phyloP scores from a whole-genome alignment of 2,113 vertebrate genomes.

The Leucopsar rothschildi region DNA sequence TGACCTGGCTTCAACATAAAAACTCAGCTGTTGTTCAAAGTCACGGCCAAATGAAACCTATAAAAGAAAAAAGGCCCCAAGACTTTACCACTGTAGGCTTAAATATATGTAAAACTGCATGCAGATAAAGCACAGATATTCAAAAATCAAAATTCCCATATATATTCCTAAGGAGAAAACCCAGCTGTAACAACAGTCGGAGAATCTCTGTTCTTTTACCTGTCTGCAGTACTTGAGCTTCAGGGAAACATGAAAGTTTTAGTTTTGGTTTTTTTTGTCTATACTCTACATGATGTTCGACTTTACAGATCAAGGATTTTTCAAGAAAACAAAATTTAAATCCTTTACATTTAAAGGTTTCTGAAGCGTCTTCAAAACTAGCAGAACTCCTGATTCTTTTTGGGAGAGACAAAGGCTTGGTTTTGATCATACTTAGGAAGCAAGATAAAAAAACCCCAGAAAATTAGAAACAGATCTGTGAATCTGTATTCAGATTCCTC shows the following conservation, averaged over 20 bases:
- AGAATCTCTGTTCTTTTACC: background rate
- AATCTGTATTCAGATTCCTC: background rate
- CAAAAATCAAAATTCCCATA: background rate
- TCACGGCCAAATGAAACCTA: constrained; percentile 97
- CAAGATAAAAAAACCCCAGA: background rate
- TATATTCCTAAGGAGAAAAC: background rate
- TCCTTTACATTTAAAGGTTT: background rate
- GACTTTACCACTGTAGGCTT: background rate
- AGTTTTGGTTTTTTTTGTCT: background rate
- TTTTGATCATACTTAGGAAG: background rate
- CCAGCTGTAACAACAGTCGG: background rate
- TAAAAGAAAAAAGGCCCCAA: background rate
- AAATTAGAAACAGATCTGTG: background rate
- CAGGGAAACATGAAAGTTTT: background rate
- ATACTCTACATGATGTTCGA: background rate
- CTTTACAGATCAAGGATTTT: background rate
- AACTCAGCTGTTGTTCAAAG: constrained; percentile 97
- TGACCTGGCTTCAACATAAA: constrained; percentile 93
- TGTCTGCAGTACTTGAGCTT: background rate
- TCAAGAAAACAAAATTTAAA: background rate
- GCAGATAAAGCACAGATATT: background rate
- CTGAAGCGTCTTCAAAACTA: background rate
- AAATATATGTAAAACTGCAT: background rate
- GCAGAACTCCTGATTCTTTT: background rate
- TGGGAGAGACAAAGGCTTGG: background rate